Evolutionary conservation across 2,888 invertebrate species (phyloP), one percentile per base, ranked within the genome.

Genomic region (Tuberolachnus salignus): DNA sequence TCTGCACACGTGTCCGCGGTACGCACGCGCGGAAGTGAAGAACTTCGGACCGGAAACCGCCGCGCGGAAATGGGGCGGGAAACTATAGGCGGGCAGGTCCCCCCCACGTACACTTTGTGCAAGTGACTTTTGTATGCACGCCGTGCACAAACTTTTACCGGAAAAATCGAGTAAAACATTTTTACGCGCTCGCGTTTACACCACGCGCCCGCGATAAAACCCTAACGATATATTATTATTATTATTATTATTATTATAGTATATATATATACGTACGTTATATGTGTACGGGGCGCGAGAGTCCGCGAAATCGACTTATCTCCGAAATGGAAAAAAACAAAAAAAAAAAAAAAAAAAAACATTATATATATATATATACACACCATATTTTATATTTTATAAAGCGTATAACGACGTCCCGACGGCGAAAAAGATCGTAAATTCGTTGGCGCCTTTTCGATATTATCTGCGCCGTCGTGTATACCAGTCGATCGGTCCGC

Each of bases 121-220:
- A n/a, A n/a, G n/a, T 53, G 10, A 6, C 55, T 70, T 55, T 70
- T 70, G 55, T 70, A 70, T 70, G 42, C 70, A n/a, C n/a, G 14
- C 42, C 16, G 55, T 6, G n/a, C n/a, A 16, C 21, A 16, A 55
- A 55, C 55, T 70, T 70, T 69, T 70, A 21, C 21, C 10, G 44
- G 42, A 26, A 55, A 44, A 55, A 44, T 16, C 21, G 42, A 55
- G 55, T 55, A 55, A 70, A 55, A 70, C 55, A 55, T 70, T 70
- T 70, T 70, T 70, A 55, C 55, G 55, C 21, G 42, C 16, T 42
- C 70, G 42, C 49, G 67, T 26, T 53, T 51, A 67, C 44, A 64
- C 21, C 44, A 64, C 16, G 46, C 13, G 14, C 63, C 3, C 26
- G 23, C 59, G n/a, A 42, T 34, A 61, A 61, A 61, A 34, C 34